Evolutionary conservation across 2,797 vertebrate genomes (phyloP).

Genomic region (Pseudocheirus occidentalis): DNA sequence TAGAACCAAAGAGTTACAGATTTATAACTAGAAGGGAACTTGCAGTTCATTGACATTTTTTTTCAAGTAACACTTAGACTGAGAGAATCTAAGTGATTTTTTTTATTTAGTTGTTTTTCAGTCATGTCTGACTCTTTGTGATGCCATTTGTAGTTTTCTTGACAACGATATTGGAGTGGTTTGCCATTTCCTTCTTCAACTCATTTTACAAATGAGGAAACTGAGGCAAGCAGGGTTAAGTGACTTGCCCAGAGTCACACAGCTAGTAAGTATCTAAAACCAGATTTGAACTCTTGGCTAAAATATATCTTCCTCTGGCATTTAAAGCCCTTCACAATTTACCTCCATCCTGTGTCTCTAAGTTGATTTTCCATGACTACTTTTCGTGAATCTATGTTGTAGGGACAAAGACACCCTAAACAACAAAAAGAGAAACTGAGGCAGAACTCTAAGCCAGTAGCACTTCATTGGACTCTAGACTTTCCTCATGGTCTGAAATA

Average conservation of each 20-base stretch:
- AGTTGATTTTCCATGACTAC: neutral
- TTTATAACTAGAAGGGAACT: neutral
- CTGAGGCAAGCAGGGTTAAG: no score
- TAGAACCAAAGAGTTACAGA: neutral
- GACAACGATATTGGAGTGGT: no score
- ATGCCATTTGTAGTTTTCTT: neutral
- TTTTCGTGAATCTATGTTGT: neutral
- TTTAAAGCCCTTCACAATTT: neutral
- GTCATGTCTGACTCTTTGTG: neutral
- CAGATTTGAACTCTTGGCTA: neutral
- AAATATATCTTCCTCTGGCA: neutral
- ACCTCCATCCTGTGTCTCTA: neutral
- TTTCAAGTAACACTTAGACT: neutral
- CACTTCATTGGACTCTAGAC: neutral
- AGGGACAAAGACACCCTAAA: neutral
- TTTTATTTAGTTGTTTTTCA: neutral
- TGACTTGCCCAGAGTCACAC: no score
- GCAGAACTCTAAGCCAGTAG: neutral
- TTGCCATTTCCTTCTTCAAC: no score
- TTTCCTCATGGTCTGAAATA: neutral
- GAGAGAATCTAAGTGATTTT: neutral
- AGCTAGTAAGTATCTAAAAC: neutral
- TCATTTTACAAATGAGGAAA: no score
- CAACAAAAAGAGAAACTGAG: neutral
- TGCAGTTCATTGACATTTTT: neutral